Percentiles rank a stretch among this genome's conserved stretches.
phyloP scores from a whole-genome alignment of 2,797 vertebrate genomes.

The Pseudotriccus pelzelni region DNA sequence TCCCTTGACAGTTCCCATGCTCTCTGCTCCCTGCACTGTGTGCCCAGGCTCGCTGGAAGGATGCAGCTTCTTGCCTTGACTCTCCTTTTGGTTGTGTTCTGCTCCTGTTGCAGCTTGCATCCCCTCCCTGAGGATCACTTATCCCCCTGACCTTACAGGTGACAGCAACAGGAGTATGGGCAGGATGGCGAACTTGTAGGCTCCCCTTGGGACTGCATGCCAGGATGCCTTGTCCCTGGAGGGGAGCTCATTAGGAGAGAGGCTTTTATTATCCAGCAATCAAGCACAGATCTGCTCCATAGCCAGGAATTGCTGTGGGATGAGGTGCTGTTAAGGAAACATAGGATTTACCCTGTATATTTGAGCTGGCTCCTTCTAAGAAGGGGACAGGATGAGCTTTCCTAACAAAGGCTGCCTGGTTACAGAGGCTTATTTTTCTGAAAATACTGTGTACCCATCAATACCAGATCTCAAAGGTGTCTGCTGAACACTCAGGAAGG shows the following conservation, averaged over 20 bases:
- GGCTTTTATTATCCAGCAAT: neutral
- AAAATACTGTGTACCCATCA: neutral
- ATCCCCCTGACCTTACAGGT: neutral
- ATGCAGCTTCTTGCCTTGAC: neutral
- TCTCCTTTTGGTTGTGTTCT: neutral
- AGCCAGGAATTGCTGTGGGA: neutral
- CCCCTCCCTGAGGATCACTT: neutral
- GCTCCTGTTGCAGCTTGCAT: neutral
- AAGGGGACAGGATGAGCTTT: neutral
- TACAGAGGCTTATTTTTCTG: neutral
- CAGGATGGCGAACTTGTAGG: neutral
- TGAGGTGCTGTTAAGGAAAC: neutral
- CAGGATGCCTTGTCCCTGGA: neutral
- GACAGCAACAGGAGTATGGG: neutral
- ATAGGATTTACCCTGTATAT: neutral
- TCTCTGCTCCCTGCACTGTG: neutral
- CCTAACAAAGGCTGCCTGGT: neutral
- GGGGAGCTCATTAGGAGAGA: neutral
- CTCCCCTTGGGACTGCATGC: neutral
- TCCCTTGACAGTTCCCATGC: neutral
- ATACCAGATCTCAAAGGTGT: neutral
- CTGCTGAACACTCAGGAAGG: neutral
- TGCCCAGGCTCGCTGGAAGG: neutral
- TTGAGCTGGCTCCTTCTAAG: neutral
- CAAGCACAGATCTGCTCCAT: neutral